A percentile compares a stretch with the other conserved stretches of the same genome.
Conservation (phyloP, 2,797 vertebrate genomes). For the Echeneis naucrates region DNA sequence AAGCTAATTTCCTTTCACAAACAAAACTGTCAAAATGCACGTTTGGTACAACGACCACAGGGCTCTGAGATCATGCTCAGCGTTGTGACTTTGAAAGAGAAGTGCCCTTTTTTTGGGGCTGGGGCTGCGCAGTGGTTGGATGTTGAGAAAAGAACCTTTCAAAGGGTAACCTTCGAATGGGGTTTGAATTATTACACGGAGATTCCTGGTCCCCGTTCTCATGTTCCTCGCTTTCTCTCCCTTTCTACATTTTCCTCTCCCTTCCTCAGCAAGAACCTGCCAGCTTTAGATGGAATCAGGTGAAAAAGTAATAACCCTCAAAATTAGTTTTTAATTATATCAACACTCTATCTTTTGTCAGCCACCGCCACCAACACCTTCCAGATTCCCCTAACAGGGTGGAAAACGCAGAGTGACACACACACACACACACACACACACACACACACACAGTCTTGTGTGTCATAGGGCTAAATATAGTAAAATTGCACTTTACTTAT, state of each 20-base stretch:
- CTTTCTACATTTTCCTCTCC: slow-evolving; percentile 7
- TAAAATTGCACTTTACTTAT: slow-evolving; percentile 50
- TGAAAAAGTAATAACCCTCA: slow-evolving; percentile 58
- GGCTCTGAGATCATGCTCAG: slow-evolving; percentile 54
- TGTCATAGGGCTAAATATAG: slow-evolving; percentile 38
- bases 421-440: not conserved
- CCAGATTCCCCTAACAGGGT: slow-evolving; percentile 37
- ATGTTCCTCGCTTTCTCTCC: not conserved
- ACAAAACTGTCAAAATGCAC: slow-evolving; percentile 66
- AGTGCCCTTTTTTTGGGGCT: slow-evolving; percentile 42
- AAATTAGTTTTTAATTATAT: slow-evolving; percentile 59
- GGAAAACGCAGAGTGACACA: slow-evolving; percentile 15
- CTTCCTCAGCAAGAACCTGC: slow-evolving; percentile 43
- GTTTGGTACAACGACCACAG: slow-evolving; percentile 37
- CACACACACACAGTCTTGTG: not conserved
- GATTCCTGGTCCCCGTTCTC: too few relatives aligned
- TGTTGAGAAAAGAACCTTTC: slow-evolving; percentile 57
- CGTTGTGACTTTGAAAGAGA: slow-evolving; percentile 49
- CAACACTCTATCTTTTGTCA: slow-evolving; percentile 46
- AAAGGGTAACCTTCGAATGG: too few relatives aligned
- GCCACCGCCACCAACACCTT: slow-evolving; percentile 15
- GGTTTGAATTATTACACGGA: slow-evolving; percentile 69
- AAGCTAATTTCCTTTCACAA: slow-evolving; percentile 66
- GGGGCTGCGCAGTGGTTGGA: slow-evolving; percentile 8
- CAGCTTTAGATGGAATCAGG: slow-evolving; percentile 52